Evolutionary conservation across 2,888 invertebrate species (phyloP).

Genomic region (Epinotia brunnichana): DNA sequence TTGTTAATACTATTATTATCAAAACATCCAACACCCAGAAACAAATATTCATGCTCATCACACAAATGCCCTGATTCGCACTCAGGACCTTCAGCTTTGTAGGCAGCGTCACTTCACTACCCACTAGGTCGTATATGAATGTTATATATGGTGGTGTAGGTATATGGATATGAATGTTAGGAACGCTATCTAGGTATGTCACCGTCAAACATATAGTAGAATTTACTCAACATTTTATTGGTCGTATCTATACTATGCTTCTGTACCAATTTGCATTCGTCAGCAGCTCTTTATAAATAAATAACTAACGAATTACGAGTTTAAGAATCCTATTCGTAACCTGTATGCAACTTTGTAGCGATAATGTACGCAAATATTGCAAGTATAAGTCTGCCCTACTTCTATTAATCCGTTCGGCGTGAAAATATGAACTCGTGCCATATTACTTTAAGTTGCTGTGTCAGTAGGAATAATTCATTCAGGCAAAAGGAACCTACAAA

Average conservation of each 20-base stretch:
- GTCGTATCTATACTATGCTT: neutral
- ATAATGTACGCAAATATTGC: constrained; percentile 15
- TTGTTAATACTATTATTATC: too few species aligned
- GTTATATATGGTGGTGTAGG: too few species aligned
- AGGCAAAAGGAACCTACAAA: too few species aligned
- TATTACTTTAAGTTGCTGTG: neutral
- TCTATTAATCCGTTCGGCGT: constrained; percentile 1
- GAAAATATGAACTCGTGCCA: neutral
- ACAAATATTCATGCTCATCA: too few species aligned
- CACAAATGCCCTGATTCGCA: too few species aligned
- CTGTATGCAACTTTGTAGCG: constrained; percentile 2
- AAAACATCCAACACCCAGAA: too few species aligned
- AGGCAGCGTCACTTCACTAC: too few species aligned
- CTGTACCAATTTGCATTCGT: neutral
- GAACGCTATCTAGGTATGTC: too few species aligned
- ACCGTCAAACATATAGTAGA: neutral
- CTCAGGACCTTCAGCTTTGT: too few species aligned
- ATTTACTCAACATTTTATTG: neutral
- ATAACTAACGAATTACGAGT: constrained; percentile 6
- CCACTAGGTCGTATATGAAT: too few species aligned
- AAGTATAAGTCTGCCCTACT: neutral
- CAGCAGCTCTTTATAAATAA: neutral
- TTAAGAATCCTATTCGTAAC: constrained; percentile 1
- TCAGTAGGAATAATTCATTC: neutral
- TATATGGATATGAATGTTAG: too few species aligned